Base-by-base conservation (phyloP, 2,797 vertebrate species). In the Myotis daubentonii region DNA sequence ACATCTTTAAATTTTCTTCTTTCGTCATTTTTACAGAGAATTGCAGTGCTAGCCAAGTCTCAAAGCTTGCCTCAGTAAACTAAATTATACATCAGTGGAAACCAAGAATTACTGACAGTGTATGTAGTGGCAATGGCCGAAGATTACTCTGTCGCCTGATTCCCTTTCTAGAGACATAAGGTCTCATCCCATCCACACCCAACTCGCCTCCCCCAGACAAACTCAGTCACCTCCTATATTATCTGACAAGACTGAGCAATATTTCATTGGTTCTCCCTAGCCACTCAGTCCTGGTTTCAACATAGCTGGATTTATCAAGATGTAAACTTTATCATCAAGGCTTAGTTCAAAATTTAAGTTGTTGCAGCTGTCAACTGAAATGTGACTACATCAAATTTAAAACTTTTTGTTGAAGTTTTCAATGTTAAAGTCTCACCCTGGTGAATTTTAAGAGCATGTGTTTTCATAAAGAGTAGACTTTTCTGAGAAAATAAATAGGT, bases 351-450 rank as follows among this genome's bases (percentile, higher is more conserved):
- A 95, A 89, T 94, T 44, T 87, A 74, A 82, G 74, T 85, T 90
- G 41, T 86, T 92, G 11, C 60, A 72, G 53, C 36, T 85, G 8
- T 91, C 94, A 90, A 82, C 53, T 51, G 57, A 95, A 93, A 70
- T 47, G 82, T 87, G 94, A 19, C 72, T 86, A 23, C 19, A 90
- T 76, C 28, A 88, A 87, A 92, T 47, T 23, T 68, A 28, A 83
- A 95, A 95, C 74, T 80, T 87, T 91, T 7, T 55, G 20, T 47
- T 72, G 47, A 92, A 47, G 89, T 92, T 95, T 76, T 83, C 90
- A 81, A 20, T 68, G 92, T 78, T 79, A 82, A 94, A 97, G 96
- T 94, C 94, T 96, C 93, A 95, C 94, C 93, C 96, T 97, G 88
- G 96, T 97, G 96, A 96, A 86, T 94, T 79, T 88, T 71, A 71